These are phyloP conservation scores for Seladonia tumulorum DNA, from an alignment of 2,888 invertebrate genomes.

Conservation along the genomic window DNA sequence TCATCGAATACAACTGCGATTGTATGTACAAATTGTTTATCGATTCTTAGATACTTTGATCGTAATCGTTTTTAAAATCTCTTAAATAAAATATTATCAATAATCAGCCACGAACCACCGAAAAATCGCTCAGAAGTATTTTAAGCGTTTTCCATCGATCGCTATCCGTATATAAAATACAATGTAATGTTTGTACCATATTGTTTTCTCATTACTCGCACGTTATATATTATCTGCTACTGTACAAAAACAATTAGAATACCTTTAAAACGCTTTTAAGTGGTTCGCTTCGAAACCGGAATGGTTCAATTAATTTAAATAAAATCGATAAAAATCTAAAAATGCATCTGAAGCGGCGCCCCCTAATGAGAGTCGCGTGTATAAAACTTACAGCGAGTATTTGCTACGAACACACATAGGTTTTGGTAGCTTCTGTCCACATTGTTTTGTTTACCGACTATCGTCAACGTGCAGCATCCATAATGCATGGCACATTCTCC, in stretches of 20 bases:
- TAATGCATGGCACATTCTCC: constrained; percentile 55
- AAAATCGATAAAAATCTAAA: not conserved
- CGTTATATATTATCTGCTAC: not conserved
- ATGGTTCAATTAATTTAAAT: not conserved
- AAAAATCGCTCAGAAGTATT: not conserved
- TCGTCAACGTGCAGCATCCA: constrained; percentile 54
- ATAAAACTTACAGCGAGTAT: constrained; percentile 75
- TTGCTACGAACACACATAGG: constrained; percentile 80
- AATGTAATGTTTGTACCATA: constrained; percentile 5
- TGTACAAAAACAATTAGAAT: not conserved
- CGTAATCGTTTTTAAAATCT: not conserved
- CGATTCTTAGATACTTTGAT: not conserved
- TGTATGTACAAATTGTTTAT: not conserved
- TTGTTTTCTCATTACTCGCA: not conserved
- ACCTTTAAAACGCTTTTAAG: not conserved
- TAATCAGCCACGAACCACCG: not conserved
- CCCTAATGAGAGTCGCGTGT: constrained; percentile 61
- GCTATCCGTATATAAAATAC: not conserved
- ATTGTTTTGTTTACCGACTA: constrained; percentile 61
- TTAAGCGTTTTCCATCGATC: not conserved
- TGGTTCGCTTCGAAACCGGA: not conserved
- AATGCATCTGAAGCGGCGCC: not conserved
- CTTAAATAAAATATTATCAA: not conserved
- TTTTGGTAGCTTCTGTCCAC: constrained; percentile 73
- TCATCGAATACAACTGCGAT: not conserved